Percentiles rank a stretch among this genome's conserved stretches.
Conservation (phyloP, 2,888 invertebrate species). For the Drosophila anomalata region DNA sequence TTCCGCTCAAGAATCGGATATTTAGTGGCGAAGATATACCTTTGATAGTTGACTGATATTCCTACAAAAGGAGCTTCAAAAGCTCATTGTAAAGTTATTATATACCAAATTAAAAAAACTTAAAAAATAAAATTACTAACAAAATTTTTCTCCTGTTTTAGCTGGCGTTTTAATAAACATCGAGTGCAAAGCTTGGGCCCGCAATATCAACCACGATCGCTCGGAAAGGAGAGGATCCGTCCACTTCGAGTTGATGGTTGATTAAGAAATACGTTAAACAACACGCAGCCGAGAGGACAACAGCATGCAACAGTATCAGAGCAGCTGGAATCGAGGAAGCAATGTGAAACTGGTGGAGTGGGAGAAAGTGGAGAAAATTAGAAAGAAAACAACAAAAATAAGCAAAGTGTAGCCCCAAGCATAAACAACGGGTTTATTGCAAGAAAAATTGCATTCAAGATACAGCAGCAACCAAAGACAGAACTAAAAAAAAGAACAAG, state of each 20-base stretch:
- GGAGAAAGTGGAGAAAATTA: conserved; percentile 18
- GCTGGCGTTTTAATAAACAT: conserved; percentile 95
- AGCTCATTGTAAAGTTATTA: no score
- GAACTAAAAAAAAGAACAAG: conserved; percentile 59
- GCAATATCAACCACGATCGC: conserved; percentile 94
- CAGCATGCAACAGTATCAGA: conserved; percentile 10
- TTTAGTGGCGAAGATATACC: no score
- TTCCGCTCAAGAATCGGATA: no score
- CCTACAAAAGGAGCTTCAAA: no score
- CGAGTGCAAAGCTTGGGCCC: conserved; percentile 97
- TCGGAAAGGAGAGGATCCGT: conserved; percentile 95
- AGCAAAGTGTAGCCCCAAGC: conserved; percentile 60
- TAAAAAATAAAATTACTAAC: not conserved
- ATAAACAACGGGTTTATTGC: conserved; percentile 50
- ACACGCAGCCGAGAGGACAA: conserved; percentile 10
- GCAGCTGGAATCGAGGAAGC: conserved; percentile 14
- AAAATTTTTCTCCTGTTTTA: conserved; percentile 75
- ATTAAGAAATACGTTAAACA: conserved; percentile 85
- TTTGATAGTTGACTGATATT: no score
- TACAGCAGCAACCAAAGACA: conserved; percentile 82
- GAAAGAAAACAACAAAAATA: conserved; percentile 42
- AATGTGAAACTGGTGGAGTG: conserved; percentile 8
- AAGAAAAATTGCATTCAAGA: conserved; percentile 48
- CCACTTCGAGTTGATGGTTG: conserved; percentile 97
- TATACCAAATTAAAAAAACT: no score